Percentiles rank a stretch among this genome's conserved stretches.
phyloP scores from a whole-genome alignment of 37 sponge, comb jelly and placozoan species.

The Cladorhizidae sp. region DNA sequence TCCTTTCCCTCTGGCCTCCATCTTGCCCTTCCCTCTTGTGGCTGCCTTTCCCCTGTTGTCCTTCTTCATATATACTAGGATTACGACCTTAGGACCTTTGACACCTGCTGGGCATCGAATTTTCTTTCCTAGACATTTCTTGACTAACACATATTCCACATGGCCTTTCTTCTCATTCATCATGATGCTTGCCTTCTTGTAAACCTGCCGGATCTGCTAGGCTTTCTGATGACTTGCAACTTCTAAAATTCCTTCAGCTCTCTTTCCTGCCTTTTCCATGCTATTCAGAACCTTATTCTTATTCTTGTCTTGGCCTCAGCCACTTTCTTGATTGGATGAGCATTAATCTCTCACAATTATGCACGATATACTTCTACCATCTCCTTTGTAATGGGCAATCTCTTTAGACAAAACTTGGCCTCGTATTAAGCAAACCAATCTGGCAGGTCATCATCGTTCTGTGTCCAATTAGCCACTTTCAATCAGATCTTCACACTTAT shows the following conservation, averaged over 20 bases:
- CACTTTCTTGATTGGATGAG: slow-evolving; percentile 95
- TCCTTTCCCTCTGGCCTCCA: slow-evolving; percentile 8
- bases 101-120: slow-evolving; percentile 84
- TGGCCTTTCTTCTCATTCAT: slow-evolving; percentile 64
- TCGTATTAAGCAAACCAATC: slow-evolving; percentile 97
- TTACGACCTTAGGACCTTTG: slow-evolving; percentile 91
- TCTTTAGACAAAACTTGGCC: slow-evolving; percentile 74
- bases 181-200: slow-evolving; percentile 74
- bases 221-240: slow-evolving; percentile 76
- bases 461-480: slow-evolving; percentile 88
- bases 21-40: background rate
- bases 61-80: slow-evolving; percentile 96
- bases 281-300: slow-evolving; percentile 55
- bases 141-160: slow-evolving; percentile 93
- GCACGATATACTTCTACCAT: slow-evolving; percentile 81
- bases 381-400: slow-evolving; percentile 92
- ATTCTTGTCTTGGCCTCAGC: slow-evolving; percentile 95
- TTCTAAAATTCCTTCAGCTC: slow-evolving; percentile 61
- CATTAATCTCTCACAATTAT: slow-evolving; percentile 84
- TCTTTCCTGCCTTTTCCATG: slow-evolving; percentile 62
- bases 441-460: slow-evolving; percentile 83
- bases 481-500: slow-evolving; percentile 81
- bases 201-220: slow-evolving; percentile 79
- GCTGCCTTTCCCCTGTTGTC: slow-evolving; percentile 61
- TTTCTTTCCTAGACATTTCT: slow-evolving; percentile 68